Conservation (phyloP, 2,113 vertebrate species). For the Pseudolaguvia tuberculata region DNA sequence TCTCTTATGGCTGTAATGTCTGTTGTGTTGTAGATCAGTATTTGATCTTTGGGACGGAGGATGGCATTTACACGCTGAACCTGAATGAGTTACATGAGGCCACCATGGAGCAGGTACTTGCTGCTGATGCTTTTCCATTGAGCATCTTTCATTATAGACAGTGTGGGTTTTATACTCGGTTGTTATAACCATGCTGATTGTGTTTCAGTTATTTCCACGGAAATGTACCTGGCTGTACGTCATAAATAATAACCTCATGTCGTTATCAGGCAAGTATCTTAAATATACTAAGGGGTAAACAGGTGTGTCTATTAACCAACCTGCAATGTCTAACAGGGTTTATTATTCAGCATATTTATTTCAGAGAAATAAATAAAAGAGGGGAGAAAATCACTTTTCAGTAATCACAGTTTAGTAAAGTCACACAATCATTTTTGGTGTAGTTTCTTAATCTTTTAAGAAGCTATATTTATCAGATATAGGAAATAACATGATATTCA, state of each 20-base stretch:
- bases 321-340: not conserved
- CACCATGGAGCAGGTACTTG: conserved; percentile 94
- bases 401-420: too few relatives aligned
- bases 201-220: conserved; percentile 83
- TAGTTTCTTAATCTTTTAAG: too few relatives aligned
- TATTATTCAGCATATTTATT: not conserved
- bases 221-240: conserved; percentile 96
- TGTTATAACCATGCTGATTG: conserved; percentile 3
- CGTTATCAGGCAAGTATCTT: conserved; percentile 83
- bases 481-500: not conserved
- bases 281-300: not conserved
- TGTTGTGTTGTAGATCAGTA: conserved; percentile 74
- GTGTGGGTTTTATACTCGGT: not conserved
- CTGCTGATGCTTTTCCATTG: not conserved
- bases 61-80: conserved; percentile 97
- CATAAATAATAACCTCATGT: conserved; percentile 99
- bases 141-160: not conserved
- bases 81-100: conserved; percentile 96
- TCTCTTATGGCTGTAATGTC: not conserved
- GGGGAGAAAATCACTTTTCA: too few relatives aligned
- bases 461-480: too few relatives aligned
- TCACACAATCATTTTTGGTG: too few relatives aligned
- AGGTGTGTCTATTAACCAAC: not conserved
- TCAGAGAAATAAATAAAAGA: too few relatives aligned
- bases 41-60: conserved; percentile 95